Evolutionary conservation across 2,113 vertebrate genomes (phyloP).

Genomic region (Pterocles orientalis): DNA sequence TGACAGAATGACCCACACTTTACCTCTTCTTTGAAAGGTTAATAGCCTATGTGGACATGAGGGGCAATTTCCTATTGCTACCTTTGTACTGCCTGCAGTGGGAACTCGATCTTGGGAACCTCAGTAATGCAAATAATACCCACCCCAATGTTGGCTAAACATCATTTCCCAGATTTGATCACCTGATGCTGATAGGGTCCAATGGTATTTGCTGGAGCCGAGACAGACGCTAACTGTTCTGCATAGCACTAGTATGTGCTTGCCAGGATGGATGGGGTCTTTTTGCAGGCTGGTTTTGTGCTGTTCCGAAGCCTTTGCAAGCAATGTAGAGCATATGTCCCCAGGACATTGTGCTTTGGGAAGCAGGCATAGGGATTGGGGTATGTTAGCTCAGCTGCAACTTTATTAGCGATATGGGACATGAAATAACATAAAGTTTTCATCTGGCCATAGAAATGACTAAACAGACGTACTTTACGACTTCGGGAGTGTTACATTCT

Average conservation of each 20-base stretch:
- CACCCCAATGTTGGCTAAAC: neutral
- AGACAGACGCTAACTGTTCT: neutral
- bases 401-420: constrained; percentile 13
- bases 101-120: neutral
- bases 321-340: neutral
- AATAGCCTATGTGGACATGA: neutral
- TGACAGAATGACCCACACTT: neutral
- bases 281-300: neutral
- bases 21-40: neutral
- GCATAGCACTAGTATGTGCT: neutral
- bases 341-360: constrained; percentile 10
- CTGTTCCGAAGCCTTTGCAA: neutral
- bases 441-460: neutral
- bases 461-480: neutral
- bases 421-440: constrained; percentile 25
- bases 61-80: neutral
- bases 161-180: neutral
- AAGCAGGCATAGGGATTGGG: neutral
- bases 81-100: neutral
- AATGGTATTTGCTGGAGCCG: neutral
- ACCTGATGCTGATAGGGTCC: rapidly evolving
- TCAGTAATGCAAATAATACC: neutral
- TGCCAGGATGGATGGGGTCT: neutral
- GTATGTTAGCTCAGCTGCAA: neutral
- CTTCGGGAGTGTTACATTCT: neutral